Conservation (phyloP, 1,140 invertebrate genomes). For the Gyrodactylus salaris region DNA sequence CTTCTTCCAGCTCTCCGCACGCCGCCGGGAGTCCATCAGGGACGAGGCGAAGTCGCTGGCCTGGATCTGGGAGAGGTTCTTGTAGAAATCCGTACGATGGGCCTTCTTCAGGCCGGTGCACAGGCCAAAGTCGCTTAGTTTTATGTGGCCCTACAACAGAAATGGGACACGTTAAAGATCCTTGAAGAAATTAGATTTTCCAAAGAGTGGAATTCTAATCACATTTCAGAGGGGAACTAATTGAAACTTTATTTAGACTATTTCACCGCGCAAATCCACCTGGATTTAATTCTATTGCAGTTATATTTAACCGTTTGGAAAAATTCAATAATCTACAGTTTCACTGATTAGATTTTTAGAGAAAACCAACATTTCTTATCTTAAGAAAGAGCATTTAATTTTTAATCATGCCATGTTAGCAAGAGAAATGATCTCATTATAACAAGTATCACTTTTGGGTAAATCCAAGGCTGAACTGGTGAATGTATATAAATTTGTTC, state of each 20-base stretch:
- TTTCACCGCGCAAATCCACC: not conserved
- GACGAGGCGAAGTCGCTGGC: slow-evolving; percentile 34
- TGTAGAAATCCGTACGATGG: slow-evolving; percentile 90
- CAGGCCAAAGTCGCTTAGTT: slow-evolving; percentile 86
- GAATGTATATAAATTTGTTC: too few species aligned
- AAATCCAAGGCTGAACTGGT: too few species aligned
- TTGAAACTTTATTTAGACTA: not conserved
- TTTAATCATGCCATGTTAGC: too few species aligned
- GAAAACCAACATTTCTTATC: too few species aligned
- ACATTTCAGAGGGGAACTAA: not conserved
- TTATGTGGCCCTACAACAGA: slow-evolving; percentile 50
- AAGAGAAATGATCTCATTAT: too few species aligned
- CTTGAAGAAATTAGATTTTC: too few species aligned
- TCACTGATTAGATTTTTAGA: too few species aligned
- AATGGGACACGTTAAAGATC: not conserved
- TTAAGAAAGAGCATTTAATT: too few species aligned
- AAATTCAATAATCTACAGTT: too few species aligned
- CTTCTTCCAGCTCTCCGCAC: slow-evolving; percentile 17
- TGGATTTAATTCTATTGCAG: too few species aligned
- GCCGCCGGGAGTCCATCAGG: slow-evolving; percentile 16
- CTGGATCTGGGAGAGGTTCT: slow-evolving; percentile 76
- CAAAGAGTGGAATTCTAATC: slow-evolving; percentile 1
- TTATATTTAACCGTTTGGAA: too few species aligned
- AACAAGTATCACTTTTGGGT: too few species aligned
- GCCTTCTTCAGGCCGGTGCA: slow-evolving; percentile 96